Evolutionary conservation across 2,888 invertebrate species (phyloP), one percentile per base, ranked within the genome.

Genomic region (Panzeria rudis): DNA sequence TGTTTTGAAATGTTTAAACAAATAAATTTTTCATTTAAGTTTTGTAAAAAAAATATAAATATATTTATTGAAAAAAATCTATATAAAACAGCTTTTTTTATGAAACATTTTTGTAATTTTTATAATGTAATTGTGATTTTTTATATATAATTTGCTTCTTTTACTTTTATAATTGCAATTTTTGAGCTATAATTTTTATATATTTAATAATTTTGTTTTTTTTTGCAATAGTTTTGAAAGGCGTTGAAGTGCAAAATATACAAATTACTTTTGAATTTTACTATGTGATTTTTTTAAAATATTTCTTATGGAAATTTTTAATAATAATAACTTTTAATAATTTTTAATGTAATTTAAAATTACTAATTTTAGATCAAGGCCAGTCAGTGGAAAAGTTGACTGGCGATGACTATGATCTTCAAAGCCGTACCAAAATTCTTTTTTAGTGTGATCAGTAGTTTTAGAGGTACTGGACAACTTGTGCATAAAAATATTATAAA

Each of bases 201-300:
- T 59, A 62, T 59, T 56, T n/a, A 59, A 7, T 3, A n/a, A 6
- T 61, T 23, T 61, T 11, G n/a, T 23, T 56, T 50, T 41, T 32
- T 47, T 56, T 52, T 62, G 11, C 1, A 66, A 76, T 50, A 35
- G 17, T 38, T 69, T 61, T 62, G 15, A 44, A 80, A 72, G 79
- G 79, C 72, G 79, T 80, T 80, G 35, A 72, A 66, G 35, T 72
- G 79, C 8, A 56, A 80, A 29, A 47, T 56, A 80, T 47, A 20
- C 23, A 56, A 47, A 56, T 41, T 38, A 54, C 8, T 56, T 66
- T 56, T 3, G 17, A 66, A 32, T 29, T 29, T 2, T 29, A 23
- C 1, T 38, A 11, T 13, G 13, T 38, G 38, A 2, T 9, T 38
- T 13, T 38, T 38, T 35, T 38, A 38, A 1, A 29, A 29, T n/a